phyloP scores from a whole-genome alignment of 1,140 invertebrate genomes.

The Megalonaias nervosa region DNA sequence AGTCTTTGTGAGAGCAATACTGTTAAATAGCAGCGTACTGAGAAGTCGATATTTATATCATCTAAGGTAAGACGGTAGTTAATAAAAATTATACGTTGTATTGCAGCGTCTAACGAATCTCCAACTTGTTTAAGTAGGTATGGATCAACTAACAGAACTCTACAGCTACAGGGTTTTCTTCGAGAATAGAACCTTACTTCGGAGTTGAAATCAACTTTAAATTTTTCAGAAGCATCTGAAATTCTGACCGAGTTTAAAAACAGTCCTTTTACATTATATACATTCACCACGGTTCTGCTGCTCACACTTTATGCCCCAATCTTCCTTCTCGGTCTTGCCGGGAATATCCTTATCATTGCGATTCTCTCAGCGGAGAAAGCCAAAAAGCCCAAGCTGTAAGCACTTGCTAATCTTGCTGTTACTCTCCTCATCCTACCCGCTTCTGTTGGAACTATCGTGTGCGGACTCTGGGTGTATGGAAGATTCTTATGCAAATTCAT shows the following conservation, averaged over 20 bases:
- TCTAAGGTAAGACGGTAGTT: no score
- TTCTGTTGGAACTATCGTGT: conserved; percentile 79
- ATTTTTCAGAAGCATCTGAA: conserved; percentile 30
- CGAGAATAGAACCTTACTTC: conserved; percentile 23
- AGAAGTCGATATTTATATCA: no score
- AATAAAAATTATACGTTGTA: no score
- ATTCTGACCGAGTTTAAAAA: conserved; percentile 45
- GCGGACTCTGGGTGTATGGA: conserved; percentile 80
- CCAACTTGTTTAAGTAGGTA: not conserved
- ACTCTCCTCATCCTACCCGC: conserved; percentile 71
- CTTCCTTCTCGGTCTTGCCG: conserved; percentile 47
- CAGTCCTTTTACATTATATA: conserved; percentile 30
- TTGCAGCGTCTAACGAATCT: no score
- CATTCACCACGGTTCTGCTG: conserved; percentile 40
- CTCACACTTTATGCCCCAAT: conserved; percentile 48
- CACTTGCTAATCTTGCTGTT: conserved; percentile 49
- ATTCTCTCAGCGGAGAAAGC: conserved; percentile 33
- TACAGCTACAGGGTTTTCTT: conserved; percentile 34
- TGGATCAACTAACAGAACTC: conserved; percentile 44
- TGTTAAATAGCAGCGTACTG: no score
- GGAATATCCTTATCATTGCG: conserved; percentile 49
- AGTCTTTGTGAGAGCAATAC: no score
- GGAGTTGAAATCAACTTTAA: conserved; percentile 14
- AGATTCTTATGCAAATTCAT: conserved; percentile 82
- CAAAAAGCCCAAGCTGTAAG: conserved; percentile 45